These are phyloP conservation scores for Sciurus niger DNA, from an alignment of 2,113 vertebrate genomes.

Conservation along the genomic window DNA sequence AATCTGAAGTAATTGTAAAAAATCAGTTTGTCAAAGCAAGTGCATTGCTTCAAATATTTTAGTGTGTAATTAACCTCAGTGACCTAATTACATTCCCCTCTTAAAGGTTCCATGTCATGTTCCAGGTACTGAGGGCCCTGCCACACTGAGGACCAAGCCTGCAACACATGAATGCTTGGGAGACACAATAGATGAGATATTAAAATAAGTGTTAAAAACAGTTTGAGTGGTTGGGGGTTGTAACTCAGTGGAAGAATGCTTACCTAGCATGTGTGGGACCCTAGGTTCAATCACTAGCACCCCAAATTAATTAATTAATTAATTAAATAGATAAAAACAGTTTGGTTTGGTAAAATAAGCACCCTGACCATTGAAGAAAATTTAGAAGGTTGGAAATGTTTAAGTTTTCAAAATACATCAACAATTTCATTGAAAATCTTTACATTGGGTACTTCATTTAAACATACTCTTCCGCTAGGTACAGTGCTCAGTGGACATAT, in stretches of 20 bases:
- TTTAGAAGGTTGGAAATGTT: not conserved
- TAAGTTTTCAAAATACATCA: not conserved
- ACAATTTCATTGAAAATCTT: not conserved
- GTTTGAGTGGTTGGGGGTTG: not conserved
- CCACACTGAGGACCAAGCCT: no score
- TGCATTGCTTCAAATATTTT: constrained; percentile 26
- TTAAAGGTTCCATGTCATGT: no score
- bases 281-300: not conserved
- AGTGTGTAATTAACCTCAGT: not conserved
- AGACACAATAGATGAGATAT: no score
- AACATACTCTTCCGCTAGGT: not conserved
- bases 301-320: not conserved
- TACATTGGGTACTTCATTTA: constrained; percentile 12
- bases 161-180: no score
- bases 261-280: no score
- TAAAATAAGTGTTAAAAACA: constrained; percentile 19
- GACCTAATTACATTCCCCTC: no score
- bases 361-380: constrained; percentile 15
- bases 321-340: not conserved
- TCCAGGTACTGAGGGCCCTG: no score
- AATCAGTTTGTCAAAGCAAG: not conserved
- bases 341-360: constrained; percentile 43
- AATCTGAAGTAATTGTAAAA: not conserved
- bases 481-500: not conserved
- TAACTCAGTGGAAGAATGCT: not conserved